Evolutionary conservation across 1,140 invertebrate species (phyloP).

Genomic region (Dendroctonus valens): DNA sequence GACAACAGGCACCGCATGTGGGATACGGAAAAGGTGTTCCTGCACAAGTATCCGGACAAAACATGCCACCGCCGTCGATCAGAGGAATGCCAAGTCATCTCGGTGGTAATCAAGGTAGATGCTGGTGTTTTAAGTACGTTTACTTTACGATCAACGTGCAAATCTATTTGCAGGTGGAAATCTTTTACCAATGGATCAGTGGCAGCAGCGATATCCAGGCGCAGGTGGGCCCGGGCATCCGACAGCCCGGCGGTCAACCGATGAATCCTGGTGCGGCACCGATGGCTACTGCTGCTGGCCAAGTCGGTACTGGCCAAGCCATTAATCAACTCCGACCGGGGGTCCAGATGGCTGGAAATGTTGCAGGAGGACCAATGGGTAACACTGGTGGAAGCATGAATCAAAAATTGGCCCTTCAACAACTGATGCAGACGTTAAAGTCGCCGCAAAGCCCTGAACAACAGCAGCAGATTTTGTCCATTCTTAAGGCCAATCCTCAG

Average conservation of each 20-base stretch:
- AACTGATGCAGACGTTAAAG: conserved; percentile 85
- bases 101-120: conserved; percentile 46
- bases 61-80: conserved; percentile 69
- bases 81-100: conserved; percentile 51
- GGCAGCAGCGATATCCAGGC: conserved; percentile 58
- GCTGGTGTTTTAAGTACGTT: neutral
- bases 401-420: conserved; percentile 81
- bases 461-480: conserved; percentile 88
- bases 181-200: conserved; percentile 67
- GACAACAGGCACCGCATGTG: conserved; percentile 74
- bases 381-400: conserved; percentile 46
- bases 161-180: conserved; percentile 46
- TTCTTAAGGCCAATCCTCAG: conserved; percentile 92
- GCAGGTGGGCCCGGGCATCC: conserved; percentile 51
- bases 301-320: conserved; percentile 3
- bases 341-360: conserved; percentile 44
- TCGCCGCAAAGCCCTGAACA: conserved; percentile 89
- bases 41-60: conserved; percentile 57
- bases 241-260: conserved; percentile 46
- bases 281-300: conserved; percentile 30
- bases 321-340: conserved; percentile 37
- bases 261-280: conserved; percentile 33
- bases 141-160: conserved; percentile 1
- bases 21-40: conserved; percentile 71
- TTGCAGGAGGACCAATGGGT: conserved; percentile 33